Conservation (phyloP, 37 sponge, comb jelly and placozoan genomes). For the Geodia barretti region DNA sequence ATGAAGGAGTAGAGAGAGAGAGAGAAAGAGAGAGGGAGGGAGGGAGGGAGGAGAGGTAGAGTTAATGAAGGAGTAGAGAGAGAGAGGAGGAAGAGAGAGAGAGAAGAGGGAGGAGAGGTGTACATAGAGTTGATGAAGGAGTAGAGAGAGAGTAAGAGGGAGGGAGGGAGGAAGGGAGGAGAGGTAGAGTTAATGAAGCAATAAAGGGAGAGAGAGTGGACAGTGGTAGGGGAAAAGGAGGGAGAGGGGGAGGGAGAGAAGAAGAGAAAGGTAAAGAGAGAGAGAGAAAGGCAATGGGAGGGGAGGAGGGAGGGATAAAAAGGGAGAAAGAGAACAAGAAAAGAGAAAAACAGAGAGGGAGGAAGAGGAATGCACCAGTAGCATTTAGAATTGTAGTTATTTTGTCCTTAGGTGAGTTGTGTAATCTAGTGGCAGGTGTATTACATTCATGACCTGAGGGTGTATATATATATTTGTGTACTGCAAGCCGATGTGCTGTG, state of each 20-base stretch:
- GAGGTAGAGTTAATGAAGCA: neutral
- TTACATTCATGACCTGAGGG: no score
- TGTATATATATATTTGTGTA: no score
- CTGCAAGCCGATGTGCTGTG: no score
- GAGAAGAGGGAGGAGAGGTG: neutral
- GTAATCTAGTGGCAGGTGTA: no score
- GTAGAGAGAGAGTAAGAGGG: neutral
- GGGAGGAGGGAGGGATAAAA: neutral
- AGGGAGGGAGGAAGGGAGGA: neutral
- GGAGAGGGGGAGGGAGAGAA: no score
- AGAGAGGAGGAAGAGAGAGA: neutral
- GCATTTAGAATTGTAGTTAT: no score
- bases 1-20: neutral
- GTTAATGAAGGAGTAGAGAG: neutral
- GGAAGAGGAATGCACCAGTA: no score
- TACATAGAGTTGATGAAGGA: no score
- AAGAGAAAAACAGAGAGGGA: no score
- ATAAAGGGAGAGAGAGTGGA: neutral
- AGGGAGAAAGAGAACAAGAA: no score
- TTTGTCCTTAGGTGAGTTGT: no score
- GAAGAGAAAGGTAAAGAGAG: no score
- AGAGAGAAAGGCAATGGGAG: neutral
- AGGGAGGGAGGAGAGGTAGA: neutral
- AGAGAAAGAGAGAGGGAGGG: slow-evolving; percentile 3
- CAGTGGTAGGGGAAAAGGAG: neutral